Evolutionary conservation across 1,140 invertebrate genomes (phyloP).

Genomic region (Drosophila parvula): DNA sequence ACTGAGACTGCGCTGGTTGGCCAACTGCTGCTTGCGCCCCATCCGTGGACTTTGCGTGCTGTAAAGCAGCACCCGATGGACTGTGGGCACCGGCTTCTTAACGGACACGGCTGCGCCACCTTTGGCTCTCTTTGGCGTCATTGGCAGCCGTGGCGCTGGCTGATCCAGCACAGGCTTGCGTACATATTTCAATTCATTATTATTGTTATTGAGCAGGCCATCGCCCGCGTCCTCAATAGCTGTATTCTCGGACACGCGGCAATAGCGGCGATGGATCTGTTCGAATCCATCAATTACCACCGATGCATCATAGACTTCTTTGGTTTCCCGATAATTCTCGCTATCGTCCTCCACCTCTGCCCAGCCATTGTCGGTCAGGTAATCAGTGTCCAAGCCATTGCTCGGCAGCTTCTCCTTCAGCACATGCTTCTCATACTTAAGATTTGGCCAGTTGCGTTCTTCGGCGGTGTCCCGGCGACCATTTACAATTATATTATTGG

Average conservation of each 20-base stretch:
- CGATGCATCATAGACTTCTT: constrained; percentile 42
- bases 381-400: constrained; percentile 52
- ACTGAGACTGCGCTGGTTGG: constrained; percentile 40
- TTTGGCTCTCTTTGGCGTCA: constrained; percentile 53
- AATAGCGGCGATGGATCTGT: constrained; percentile 51
- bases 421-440: constrained; percentile 55
- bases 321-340: constrained; percentile 28
- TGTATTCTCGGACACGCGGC: constrained; percentile 27
- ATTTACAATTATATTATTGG: background rate
- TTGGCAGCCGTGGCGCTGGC: constrained; percentile 40
- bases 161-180: constrained; percentile 13
- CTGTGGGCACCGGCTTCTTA: constrained; percentile 64
- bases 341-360: constrained; percentile 9
- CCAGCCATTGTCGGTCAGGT: constrained; percentile 41
- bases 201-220: constrained; percentile 50
- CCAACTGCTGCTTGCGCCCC: constrained; percentile 62
- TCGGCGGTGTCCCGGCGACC: constrained; percentile 23
- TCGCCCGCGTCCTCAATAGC: constrained; percentile 22
- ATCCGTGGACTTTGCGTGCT: constrained; percentile 73
- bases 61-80: constrained; percentile 73
- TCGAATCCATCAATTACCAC: constrained; percentile 46
- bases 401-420: constrained; percentile 58
- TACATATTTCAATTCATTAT: constrained; percentile 25
- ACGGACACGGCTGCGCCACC: constrained; percentile 33
- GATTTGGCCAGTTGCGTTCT: constrained; percentile 46